Percentiles rank a stretch among this genome's conserved stretches.
These are phyloP conservation scores for Pangasius djambal DNA, from an alignment of 2,797 vertebrate genomes.

Conservation along the genomic window DNA sequence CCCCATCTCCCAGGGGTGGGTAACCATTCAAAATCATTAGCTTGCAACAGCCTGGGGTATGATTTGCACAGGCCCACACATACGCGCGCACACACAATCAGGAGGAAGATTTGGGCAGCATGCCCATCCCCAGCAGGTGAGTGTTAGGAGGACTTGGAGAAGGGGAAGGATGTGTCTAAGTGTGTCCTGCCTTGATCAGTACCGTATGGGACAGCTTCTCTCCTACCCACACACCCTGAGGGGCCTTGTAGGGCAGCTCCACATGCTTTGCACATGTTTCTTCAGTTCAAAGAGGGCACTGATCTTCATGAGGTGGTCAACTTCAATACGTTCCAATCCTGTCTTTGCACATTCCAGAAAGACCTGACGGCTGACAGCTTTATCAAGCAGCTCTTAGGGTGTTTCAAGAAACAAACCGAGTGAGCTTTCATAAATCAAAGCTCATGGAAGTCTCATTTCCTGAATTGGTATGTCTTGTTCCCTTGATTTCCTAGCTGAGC, in stretches of 20 bases:
- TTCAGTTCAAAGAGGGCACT: slow-evolving; percentile 66
- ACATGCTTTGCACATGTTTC: slow-evolving; percentile 80
- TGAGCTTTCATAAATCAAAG: background rate
- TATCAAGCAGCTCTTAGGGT: slow-evolving; percentile 7
- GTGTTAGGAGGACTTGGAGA: slow-evolving; percentile 56
- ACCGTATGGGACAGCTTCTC: slow-evolving; percentile 60
- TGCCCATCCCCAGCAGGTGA: slow-evolving; percentile 52
- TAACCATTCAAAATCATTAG: slow-evolving; percentile 77
- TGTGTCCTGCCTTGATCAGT: slow-evolving; percentile 63
- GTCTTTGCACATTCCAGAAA: slow-evolving; percentile 28
- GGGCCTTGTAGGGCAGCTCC: slow-evolving; percentile 57
- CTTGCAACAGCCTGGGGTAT: slow-evolving; percentile 56
- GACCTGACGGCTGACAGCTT: slow-evolving; percentile 39
- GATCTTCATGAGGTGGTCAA: slow-evolving; percentile 68
- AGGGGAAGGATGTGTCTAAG: slow-evolving; percentile 64
- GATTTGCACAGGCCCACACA: slow-evolving; percentile 15
- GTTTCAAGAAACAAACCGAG: background rate
- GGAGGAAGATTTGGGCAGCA: slow-evolving; percentile 44
- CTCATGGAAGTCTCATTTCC: background rate
- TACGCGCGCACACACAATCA: slow-evolving; percentile 48
- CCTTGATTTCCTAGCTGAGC: background rate
- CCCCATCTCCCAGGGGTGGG: slow-evolving; percentile 69
- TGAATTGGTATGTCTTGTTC: background rate
- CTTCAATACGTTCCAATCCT: slow-evolving; percentile 29
- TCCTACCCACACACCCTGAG: slow-evolving; percentile 47